Percentiles rank a stretch among this genome's conserved stretches.
These are phyloP conservation scores for Peromyscus leucopus DNA, from an alignment of 2,113 vertebrate genomes.

Conservation along the genomic window DNA sequence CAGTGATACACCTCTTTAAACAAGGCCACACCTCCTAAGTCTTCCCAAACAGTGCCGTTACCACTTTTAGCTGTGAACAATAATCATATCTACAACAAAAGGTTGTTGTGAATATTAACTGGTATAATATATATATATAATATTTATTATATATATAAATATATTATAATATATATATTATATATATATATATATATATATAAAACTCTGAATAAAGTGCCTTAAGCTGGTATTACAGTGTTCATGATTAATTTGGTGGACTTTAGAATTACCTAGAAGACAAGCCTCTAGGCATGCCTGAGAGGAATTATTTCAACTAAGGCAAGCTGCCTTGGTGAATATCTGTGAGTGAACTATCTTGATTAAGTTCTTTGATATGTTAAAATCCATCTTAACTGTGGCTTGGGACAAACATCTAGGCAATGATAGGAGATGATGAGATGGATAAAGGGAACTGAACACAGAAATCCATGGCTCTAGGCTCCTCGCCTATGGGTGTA, in stretches of 20 bases:
- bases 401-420: not conserved
- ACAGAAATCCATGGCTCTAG: not conserved
- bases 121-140: too few relatives aligned
- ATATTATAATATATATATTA: too few relatives aligned
- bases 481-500: not conserved
- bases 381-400: not conserved
- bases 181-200: too few relatives aligned
- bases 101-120: not conserved
- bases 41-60: not conserved
- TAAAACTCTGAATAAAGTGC: not conserved
- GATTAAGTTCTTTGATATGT: not conserved
- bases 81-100: not conserved
- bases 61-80: not conserved
- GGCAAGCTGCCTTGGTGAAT: not conserved
- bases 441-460: not conserved
- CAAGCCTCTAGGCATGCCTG: not conserved
- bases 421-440: not conserved
- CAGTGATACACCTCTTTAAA: not conserved
- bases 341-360: not conserved
- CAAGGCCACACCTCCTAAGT: not conserved
- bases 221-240: not conserved
- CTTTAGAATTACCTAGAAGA: not conserved
- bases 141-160: too few relatives aligned
- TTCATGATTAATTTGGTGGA: not conserved
- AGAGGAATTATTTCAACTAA: not conserved